Conservation (phyloP, 37 sponge, comb jelly and placozoan species). For the Haliclona indistincta region DNA sequence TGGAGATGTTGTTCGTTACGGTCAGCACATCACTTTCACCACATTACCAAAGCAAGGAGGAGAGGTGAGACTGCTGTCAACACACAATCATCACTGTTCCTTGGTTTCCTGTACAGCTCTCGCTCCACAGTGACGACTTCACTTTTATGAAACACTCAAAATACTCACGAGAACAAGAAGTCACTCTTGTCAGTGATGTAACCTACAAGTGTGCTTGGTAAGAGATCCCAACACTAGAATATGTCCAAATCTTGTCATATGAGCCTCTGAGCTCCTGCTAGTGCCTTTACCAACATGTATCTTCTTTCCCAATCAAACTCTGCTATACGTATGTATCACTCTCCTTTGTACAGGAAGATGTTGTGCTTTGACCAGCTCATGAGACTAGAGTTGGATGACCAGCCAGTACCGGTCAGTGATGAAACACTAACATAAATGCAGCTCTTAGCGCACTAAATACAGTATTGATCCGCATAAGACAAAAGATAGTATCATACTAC, state of each 20-base stretch:
- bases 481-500: too few species aligned
- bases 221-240: not conserved
- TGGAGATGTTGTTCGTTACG: constrained; percentile 85
- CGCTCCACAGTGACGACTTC: constrained; percentile 85
- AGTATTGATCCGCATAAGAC: too few species aligned
- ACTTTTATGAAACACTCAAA: constrained; percentile 92
- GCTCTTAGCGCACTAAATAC: too few species aligned
- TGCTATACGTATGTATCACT: not conserved
- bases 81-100: not conserved
- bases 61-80: constrained; percentile 67
- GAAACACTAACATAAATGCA: not conserved
- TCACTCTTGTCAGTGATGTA: constrained; percentile 64
- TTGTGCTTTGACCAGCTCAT: constrained; percentile 75
- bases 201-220: constrained; percentile 82
- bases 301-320: too few species aligned
- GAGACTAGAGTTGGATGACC: constrained; percentile 83
- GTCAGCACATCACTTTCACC: constrained; percentile 71
- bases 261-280: not conserved
- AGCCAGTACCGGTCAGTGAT: constrained; percentile 76
- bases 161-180: constrained; percentile 80
- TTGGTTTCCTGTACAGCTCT: constrained; percentile 54
- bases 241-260: not conserved
- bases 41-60: constrained; percentile 88
- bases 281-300: not conserved
- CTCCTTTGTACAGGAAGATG: constrained; percentile 41